Evolutionary conservation across 2,113 vertebrate species (phyloP), one percentile per base, ranked within the genome.

Genomic region (Cyanoderma ruficeps): DNA sequence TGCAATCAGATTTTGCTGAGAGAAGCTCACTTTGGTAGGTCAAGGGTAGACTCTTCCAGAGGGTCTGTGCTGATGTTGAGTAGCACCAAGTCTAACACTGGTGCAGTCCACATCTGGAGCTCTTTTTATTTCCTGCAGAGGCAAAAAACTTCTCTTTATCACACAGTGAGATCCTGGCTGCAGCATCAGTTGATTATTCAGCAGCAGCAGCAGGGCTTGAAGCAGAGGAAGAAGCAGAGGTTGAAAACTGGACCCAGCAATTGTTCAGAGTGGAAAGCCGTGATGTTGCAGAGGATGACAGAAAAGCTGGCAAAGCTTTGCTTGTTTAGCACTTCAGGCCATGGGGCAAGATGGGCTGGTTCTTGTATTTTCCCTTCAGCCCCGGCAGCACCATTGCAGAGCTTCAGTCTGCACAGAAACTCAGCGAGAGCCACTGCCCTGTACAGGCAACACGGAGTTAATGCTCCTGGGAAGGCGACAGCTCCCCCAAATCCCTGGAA

Each of bases 1-100:
- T 88, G 90, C 75, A 92, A 92, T 50, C 59, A 25, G 90, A 64
- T 93, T 87, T 71, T 91, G 61, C 65, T 72, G 90, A 87, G 56
- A 82, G n/a, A 59, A 85, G 41, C 53, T 88, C 37, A 21, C 14
- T 82, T 72, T 31, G 30, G 46, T 81, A 55, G 94, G 90, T 83
- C 79, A 92, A 72, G 71, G 75, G 79, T 55, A 46, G 46, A 11
- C 2, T 23, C 21, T 46, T 77, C 75, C 27, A 42, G 49, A 80
- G 53, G 63, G 13, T 22, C 13, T 41, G 18, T 27, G 28, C 46
- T 65, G 31, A 47, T 65, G 39, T 23, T 64, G 47, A 55, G 18
- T 65, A 65, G 56, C 42, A 69, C 9, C 30, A 30, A 53, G 27
- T 28, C 47, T 35, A 33, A 4, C 2, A 4, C 7, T 59, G 49